Base-by-base conservation (phyloP, 2,797 vertebrate genomes). In the Pantherophis alleghaniensis region DNA sequence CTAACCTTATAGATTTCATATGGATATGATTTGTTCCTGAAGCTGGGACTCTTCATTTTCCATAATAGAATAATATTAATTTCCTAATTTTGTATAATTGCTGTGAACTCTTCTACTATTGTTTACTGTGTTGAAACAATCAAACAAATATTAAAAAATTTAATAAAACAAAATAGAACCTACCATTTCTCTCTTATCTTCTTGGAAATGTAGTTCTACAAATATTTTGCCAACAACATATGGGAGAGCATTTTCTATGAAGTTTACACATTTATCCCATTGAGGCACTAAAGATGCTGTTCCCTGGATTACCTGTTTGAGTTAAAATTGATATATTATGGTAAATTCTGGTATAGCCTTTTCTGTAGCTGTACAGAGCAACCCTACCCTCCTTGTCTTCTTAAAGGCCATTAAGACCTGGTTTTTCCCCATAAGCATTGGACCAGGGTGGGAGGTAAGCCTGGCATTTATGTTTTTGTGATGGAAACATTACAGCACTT, bases 181-280 rank as follows among this genome's bases (percentile, higher is more conserved):
- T 96, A 98, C 99, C 99, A 99, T 99, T 92, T 98, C 97, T 95
- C 99, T 99, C 97, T 99, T 99, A 97, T 99, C 98, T 96, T 99
- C 99, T 97, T 99, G 98, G 97, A 99, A 99, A 97, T 99, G 98
- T 51, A 98, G 97, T 94, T 98, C 96, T 94, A 99, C 98, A 96
- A 99, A 99, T 97, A 99, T 98, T 94, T 98, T 99, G 0, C 99
- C 99, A 28, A 98, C 98, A 94, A 98, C 98, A 0, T 99, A 99
- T 92, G 98, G 98, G 9, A 99, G 98, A 0, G 98, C 97, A 61
- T 98, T 98, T 97, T 99, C 99, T 0, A 99, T 98, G 4, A 99
- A 99, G 97, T 99, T 99, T 47, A 99, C 99, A 94, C 99, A 99
- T 97, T 99, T 99, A 94, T 99, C 99, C 99, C 99, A 99, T 83